Base-by-base conservation (phyloP, 2,888 invertebrate species). In the Platycheirus rosarum region DNA sequence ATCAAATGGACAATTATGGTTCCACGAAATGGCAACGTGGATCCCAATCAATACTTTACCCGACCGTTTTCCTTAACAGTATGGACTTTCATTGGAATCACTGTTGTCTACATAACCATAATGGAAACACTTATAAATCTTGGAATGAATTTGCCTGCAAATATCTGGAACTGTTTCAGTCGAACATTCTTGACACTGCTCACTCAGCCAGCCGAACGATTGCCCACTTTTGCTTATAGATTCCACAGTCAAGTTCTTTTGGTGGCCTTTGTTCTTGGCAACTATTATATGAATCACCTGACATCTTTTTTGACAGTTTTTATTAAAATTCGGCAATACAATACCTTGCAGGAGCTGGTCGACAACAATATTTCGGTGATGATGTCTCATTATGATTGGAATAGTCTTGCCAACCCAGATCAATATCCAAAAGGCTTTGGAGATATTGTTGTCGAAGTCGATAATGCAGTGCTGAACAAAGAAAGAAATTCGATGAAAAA, bases 311-410 rank as follows among this genome's bases (percentile, higher is more conserved):
- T 55, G 20, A 55, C 55, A 37, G 37, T 55, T 35, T 55, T 20
- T 11, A 55, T 55, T 2, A 32, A 11, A 20, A 29, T 55, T 11
- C 23, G 7, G 11, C 55, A 55, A 37, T 8, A 37, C n/a, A 16
- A 55, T 14, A 55, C 55, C 1, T 3, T 55, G 5, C 35, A 55
- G 1, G 55, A 55, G 11, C 5, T 55, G 2, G 9, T 55, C 13
- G 55, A 55, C 2, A 35, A 37, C 20, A 16, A 35, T 6, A 20
- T 55, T 6, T 9, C 55, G 8, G 55, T 55, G 11, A 55, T 55
- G 55, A 55, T 55, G 55, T 37, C 37, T 35, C 35, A 55, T 37
- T 55, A 55, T 5, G 35, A 55, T 6, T 55, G 55, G 55, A 37
- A 6, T 5, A 20, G 1, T 35, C n/a, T 35, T 37, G 35, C 23